Evolutionary conservation across 2,113 vertebrate genomes (phyloP), one percentile per base, ranked within the genome.

Genomic region (Oriolus oriolus): DNA sequence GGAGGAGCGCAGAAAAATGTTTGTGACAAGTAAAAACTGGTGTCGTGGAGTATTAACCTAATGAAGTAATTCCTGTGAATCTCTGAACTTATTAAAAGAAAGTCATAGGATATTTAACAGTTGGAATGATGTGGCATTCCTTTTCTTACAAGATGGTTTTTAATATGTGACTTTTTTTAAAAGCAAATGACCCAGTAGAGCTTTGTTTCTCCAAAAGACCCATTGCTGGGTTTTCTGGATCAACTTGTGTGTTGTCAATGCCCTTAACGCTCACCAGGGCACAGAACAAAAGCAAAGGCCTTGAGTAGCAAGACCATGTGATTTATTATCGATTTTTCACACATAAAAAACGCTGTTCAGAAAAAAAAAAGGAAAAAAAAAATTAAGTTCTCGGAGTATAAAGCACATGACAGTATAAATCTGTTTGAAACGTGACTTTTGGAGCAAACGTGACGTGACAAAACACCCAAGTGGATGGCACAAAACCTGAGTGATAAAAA

Each of bases 21-120:
- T 96, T 94, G 49, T 6, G 88, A 93, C 88, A 97, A 69, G 65
- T 45, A 42, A 93, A 84, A 92, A 53, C 77, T 52, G 77, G 45
- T 73, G 86, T 78, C 6, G 0, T 16, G 31, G 0, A 2, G 21
- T 20, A 37, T 93, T 87, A 93, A 53, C 13, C 9, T 89, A 89
- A 93, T 22, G 61, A 71, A 61, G 24, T 92, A 81, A 92, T 64
- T 83, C 1, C 5, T 31, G 80, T 60, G 88, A 54, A 89, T 92
- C 73, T 59, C 86, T 75, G 61, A 87, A 86, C n/a, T 71, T 75
- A 45, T 52, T 57, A 47, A 89, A 80, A 77, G 9, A 52, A 77
- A 93, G 68, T 49, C 41, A 16, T 10, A 6, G 41, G 49, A 56
- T 61, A 31, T 78, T 87, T 93, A 86, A 60, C 42, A 19, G 54